Percentiles rank a stretch among this genome's conserved stretches.
These are phyloP conservation scores for Grapholita molesta DNA, from an alignment of 1,140 invertebrate genomes.

Conservation along the genomic window DNA sequence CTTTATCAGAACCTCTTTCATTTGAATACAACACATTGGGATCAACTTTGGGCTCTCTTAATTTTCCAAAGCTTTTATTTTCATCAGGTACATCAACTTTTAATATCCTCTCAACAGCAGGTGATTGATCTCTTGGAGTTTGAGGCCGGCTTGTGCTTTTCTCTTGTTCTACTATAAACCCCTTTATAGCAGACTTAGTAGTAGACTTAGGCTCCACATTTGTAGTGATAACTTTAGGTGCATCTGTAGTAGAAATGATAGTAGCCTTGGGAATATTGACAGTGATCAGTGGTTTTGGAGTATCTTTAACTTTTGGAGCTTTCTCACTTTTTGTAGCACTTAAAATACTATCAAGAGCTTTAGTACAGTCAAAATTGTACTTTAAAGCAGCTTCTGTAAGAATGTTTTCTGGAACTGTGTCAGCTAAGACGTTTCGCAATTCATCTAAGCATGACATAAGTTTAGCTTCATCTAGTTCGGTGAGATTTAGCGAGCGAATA, in stretches of 20 bases:
- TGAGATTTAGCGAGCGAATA: conserved; percentile 76
- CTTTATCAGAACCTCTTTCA: conserved; percentile 87
- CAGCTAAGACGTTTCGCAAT: conserved; percentile 88
- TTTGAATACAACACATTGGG: conserved; percentile 82
- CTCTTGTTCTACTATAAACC: conserved; percentile 69
- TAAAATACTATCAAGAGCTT: conserved; percentile 85
- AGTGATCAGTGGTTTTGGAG: conserved; percentile 52
- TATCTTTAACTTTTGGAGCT: conserved; percentile 25
- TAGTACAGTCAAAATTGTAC: conserved; percentile 85
- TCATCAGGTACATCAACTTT: conserved; percentile 54
- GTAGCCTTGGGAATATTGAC: conserved; percentile 67
- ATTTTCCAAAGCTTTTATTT: conserved; percentile 52
- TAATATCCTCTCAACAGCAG: conserved; percentile 79
- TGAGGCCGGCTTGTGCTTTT: conserved; percentile 38
- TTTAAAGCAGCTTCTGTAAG: conserved; percentile 78
- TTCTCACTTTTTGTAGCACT: conserved; percentile 63
- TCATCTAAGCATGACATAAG: conserved; percentile 91
- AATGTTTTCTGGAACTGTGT: conserved; percentile 84
- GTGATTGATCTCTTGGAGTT: conserved; percentile 81
- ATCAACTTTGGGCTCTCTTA: conserved; percentile 79
- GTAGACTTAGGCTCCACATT: conserved; percentile 56
- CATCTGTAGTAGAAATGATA: conserved; percentile 51
- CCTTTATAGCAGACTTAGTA: conserved; percentile 65
- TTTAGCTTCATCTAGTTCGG: conserved; percentile 84
- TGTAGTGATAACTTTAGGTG: conserved; percentile 60